Base-by-base conservation (phyloP, 2,113 vertebrate species). In the Cyphomyrus discorhynchus region DNA sequence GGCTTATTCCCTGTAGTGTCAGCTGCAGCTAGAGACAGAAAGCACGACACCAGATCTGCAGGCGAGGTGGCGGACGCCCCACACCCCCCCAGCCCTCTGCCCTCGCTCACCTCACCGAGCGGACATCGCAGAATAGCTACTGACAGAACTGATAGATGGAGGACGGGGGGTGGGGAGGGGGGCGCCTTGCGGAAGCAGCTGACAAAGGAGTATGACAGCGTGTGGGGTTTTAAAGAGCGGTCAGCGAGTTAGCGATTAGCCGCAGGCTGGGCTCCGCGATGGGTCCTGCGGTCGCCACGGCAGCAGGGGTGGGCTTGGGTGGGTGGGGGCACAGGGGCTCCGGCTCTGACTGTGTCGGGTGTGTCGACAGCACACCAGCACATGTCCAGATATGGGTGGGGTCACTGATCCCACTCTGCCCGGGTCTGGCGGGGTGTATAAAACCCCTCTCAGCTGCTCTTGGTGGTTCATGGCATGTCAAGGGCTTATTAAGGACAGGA, bases 361-460 rank as follows among this genome's bases (percentile, higher is more conserved):
- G 35, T 77, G 31, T 83, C 74, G 27, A 56, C 74, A n/a, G 49
- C 50, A 52, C 88, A n/a, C 17, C 66, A 52, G 49, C 77, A 84
- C 50, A 27, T 82, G 80, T 88, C 50, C 89, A 53, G 56, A 88
- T 50, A 89, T 46, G 62, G 77, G 42, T 89, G 93, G 82, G 87
- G 27, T 89, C 88, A 90, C 49, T 93, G 91, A 91, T 93, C 94
- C 83, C n/a, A 24, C 13, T 39, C 53, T 46, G 80, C 80, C 6
- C 9, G 21, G 74, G 86, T 84, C 88, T 89, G 82, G 70, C 39
- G 27, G 52, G 45, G 74, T 45, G 45, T 92, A 93, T 90, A 87
- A 92, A 92, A 89, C 88, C 87, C 47, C 42, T 31, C 66, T 90
- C 87, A 92, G 90, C 91, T 92, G 90, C 87, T 87, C 80, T 52